Base-by-base conservation (phyloP, 2,888 invertebrate species). In the Eulithis testata region DNA sequence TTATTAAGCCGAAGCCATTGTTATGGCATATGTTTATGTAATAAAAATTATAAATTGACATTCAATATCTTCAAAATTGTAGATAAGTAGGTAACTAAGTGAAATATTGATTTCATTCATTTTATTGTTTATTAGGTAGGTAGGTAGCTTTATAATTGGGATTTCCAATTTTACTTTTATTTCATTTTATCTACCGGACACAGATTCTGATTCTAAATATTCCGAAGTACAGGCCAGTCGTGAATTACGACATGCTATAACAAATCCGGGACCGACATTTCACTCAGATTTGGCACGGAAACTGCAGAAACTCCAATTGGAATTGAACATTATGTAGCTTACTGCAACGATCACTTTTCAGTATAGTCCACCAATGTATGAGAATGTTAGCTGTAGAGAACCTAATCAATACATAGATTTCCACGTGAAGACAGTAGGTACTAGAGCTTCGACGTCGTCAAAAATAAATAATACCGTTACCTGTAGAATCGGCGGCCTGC, bases 401-500 rank as follows among this genome's bases (percentile, higher is more conserved):
- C 56, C 27, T 50, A 76, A 79, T 80, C 71, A 75, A 76, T 78
- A 21, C 21, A 21, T 21, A 74, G 73, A 74, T 76, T 65, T 68
- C 72, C 76, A 79, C 74, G 78, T 78, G 74, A 75, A 72, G 73
- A 76, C 68, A 79, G 76, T 1, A 21, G 21, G 21, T 76, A 76
- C 64, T 72, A 78, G 80, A 80, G 75, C 80, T 85, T 84, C 86
- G 82, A 91, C 90, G 91, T 91, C 83, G 88, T 87, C 90, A 89
- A 86, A 88, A 87, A 86, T 85, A 88, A 86, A 89, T 80, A 82
- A 78, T 92, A 90, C 92, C 92, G 92, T 92, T 92, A 92, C 91
- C 92, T 92, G 86, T 82, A 80, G 79, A 81, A 81, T 84, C 76
- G 78, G 83, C 78, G 81, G 78, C 73, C 78, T 77, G 75, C 74